Conservation (phyloP, 1,140 invertebrate genomes). For the Anastrepha obliqua region DNA sequence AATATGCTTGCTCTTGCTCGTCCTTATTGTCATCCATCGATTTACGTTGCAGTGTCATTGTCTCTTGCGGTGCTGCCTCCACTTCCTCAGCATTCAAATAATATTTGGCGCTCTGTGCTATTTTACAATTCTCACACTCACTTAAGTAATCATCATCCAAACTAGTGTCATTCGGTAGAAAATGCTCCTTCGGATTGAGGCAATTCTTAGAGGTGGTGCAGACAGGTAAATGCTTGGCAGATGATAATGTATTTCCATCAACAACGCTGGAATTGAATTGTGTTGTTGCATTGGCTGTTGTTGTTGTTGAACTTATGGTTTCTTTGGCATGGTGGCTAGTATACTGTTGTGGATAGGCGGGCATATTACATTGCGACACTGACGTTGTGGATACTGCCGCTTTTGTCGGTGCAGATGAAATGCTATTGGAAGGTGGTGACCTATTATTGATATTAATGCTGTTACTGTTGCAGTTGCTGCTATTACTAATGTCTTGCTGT, state of each 20-base stretch:
- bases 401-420: neutral
- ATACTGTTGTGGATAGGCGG: constrained; percentile 64
- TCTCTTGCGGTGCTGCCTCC: constrained; percentile 78
- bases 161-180: constrained; percentile 76
- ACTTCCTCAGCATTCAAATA: constrained; percentile 79
- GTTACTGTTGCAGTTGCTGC: constrained; percentile 47
- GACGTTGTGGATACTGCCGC: constrained; percentile 51
- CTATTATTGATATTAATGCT: constrained; percentile 15
- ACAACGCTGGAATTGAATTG: constrained; percentile 6
- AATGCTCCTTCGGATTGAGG: constrained; percentile 72
- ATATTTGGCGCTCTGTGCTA: constrained; percentile 80
- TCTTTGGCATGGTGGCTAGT: constrained; percentile 10
- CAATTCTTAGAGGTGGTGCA: constrained; percentile 74
- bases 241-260: neutral
- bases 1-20: constrained; percentile 77
- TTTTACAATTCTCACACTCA: constrained; percentile 89
- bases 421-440: neutral
- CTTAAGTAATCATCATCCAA: constrained; percentile 84
- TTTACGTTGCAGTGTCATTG: constrained; percentile 83
- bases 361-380: constrained; percentile 69
- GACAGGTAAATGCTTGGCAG: constrained; percentile 69
- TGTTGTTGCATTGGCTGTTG: constrained; percentile 57
- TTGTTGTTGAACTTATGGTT: constrained; percentile 38
- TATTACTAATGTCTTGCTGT: constrained; percentile 47
- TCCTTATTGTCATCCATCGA: constrained; percentile 73